Conservation (phyloP, 2,113 vertebrate genomes). For the Elaphurus davidianus region DNA sequence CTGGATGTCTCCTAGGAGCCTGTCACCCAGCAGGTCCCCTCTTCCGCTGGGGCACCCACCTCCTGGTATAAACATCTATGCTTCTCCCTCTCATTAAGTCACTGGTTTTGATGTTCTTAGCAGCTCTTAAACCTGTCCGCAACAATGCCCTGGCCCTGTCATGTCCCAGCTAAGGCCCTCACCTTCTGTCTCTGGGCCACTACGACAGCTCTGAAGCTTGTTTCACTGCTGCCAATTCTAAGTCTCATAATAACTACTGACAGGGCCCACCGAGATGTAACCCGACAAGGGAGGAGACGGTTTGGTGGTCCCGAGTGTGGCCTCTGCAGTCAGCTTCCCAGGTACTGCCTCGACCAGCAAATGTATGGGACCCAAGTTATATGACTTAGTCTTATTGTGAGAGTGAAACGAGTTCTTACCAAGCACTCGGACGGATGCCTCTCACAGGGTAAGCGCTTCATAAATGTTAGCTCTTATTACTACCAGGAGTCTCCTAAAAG, state of each 20-base stretch:
- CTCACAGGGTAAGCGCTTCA: not conserved
- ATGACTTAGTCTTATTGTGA: not conserved
- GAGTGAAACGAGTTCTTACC: not conserved
- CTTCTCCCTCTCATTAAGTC: not conserved
- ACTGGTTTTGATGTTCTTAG: not conserved
- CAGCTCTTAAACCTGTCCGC: not conserved
- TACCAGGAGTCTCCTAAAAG: not conserved
- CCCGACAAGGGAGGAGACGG: not conserved
- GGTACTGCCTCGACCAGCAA: not conserved
- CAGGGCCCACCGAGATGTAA: not conserved
- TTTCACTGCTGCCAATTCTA: not conserved
- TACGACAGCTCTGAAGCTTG: not conserved
- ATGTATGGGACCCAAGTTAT: rapidly evolving
- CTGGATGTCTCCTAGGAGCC: not conserved
- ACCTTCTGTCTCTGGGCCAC: not conserved
- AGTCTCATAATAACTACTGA: not conserved
- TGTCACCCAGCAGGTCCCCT: not conserved
- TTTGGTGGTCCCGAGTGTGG: not conserved
- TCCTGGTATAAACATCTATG: not conserved
- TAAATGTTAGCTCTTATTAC: not conserved
- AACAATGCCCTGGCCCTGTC: not conserved
- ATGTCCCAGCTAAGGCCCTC: not conserved
- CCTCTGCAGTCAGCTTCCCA: not conserved
- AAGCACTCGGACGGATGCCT: not conserved
- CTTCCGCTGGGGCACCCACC: not conserved